Evolutionary conservation across 2,113 vertebrate genomes (phyloP).

Genomic region (Seriola aureovittata): DNA sequence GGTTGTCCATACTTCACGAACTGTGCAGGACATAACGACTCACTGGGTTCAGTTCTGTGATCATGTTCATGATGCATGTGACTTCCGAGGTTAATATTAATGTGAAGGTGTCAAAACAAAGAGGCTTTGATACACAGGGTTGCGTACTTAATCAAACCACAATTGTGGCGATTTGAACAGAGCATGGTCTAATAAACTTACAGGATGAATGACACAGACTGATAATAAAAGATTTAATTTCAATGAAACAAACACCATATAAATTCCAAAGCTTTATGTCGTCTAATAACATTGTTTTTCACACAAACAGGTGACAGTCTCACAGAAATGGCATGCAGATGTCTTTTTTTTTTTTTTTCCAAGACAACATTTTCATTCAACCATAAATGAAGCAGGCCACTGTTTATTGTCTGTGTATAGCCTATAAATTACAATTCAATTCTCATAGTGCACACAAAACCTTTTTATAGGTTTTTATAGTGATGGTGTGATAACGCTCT

Average conservation of each 20-base stretch:
- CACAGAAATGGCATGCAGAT: too few species aligned
- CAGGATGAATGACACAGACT: too few species aligned
- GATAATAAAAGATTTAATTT: not conserved
- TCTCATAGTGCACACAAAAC: not conserved
- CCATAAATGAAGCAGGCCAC: too few species aligned
- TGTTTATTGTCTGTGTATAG: not conserved
- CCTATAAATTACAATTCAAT: not conserved
- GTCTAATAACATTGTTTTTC: too few species aligned
- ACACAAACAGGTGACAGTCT: too few species aligned
- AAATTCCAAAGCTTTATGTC: not conserved
- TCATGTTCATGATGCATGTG: constrained; percentile 41
- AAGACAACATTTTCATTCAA: not conserved
- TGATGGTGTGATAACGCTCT: not conserved
- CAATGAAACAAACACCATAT: not conserved
- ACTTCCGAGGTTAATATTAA: constrained; percentile 14
- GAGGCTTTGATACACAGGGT: constrained; percentile 86
- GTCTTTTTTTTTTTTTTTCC: not conserved
- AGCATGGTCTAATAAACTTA: too few species aligned
- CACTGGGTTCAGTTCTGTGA: constrained; percentile 32
- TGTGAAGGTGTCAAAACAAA: constrained; percentile 69
- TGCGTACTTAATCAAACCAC: constrained; percentile 86
- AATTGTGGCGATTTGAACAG: too few species aligned
- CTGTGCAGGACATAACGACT: not conserved
- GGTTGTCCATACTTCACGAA: not conserved
- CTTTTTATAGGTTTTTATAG: not conserved